These are phyloP conservation scores for Melanchra persicariae DNA, from an alignment of 2,888 invertebrate species.

Conservation along the genomic window DNA sequence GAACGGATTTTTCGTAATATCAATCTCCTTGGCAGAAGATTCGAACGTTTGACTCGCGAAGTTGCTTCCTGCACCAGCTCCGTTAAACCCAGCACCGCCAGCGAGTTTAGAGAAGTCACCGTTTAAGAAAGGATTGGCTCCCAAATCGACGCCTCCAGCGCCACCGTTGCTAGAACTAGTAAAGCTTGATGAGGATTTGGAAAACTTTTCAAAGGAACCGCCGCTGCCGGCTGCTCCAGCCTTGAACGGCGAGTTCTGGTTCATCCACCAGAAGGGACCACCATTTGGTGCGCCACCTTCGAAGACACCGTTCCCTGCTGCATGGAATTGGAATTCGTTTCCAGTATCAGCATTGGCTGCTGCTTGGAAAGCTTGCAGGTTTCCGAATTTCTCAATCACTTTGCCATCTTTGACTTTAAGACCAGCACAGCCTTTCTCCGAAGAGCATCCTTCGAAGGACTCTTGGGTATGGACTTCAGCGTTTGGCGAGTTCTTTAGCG, in stretches of 20 bases:
- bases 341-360: conserved; percentile 77
- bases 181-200: conserved; percentile 78
- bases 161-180: conserved; percentile 70
- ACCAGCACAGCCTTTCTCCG: conserved; percentile 87
- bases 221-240: conserved; percentile 73
- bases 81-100: conserved; percentile 52
- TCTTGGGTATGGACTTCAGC: conserved; percentile 85
- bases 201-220: conserved; percentile 81
- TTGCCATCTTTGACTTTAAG: conserved; percentile 87
- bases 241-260: conserved; percentile 91
- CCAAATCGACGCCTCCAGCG: conserved; percentile 69
- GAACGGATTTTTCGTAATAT: conserved; percentile 82
- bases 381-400: conserved; percentile 84
- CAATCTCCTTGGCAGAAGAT: conserved; percentile 72
- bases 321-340: conserved; percentile 84
- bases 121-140: conserved; percentile 80
- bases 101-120: conserved; percentile 76
- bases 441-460: conserved; percentile 85
- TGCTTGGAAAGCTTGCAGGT: conserved; percentile 81
- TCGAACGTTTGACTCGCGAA: conserved; percentile 46
- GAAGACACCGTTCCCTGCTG: conserved; percentile 78
- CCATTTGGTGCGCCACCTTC: conserved; percentile 77
- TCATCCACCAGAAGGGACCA: conserved; percentile 92
- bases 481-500: conserved; percentile 77
- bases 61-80: conserved; percentile 22